Evolutionary conservation across 2,888 invertebrate genomes (phyloP).

Genomic region (Drosophila kuntzei): DNA sequence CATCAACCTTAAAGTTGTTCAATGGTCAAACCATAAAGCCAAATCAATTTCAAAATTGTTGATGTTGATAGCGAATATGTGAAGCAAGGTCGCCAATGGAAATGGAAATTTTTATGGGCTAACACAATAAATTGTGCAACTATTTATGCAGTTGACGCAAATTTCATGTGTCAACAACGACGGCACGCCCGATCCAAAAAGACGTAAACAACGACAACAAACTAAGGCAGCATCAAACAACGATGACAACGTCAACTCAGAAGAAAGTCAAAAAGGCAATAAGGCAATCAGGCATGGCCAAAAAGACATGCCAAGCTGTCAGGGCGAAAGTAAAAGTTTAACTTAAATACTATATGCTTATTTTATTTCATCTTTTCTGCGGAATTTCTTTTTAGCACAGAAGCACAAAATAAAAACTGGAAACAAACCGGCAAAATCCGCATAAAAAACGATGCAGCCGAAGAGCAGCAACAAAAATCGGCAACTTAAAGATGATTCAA

Average conservation of each 20-base stretch:
- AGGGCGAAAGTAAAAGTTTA: conserved; percentile 75
- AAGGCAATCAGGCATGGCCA: conserved; percentile 48
- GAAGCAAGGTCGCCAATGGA: conserved; percentile 51
- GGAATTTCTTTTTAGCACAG: conserved; percentile 62
- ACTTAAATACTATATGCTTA: conserved; percentile 38
- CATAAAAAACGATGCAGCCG: conserved; percentile 58
- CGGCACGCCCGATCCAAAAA: conserved; percentile 30
- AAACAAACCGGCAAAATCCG: conserved; percentile 80
- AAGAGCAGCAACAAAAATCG: conserved; percentile 30
- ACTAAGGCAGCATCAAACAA: conserved; percentile 16
- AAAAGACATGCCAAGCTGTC: conserved; percentile 50
- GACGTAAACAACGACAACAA: conserved; percentile 13
- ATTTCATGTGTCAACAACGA: conserved; percentile 52
- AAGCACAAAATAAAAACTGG: neutral
- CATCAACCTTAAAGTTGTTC: conserved; percentile 51
- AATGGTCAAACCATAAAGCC: conserved; percentile 29
- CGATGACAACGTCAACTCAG: conserved; percentile 49
- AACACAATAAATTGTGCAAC: conserved; percentile 50
- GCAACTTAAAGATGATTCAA: conserved; percentile 14
- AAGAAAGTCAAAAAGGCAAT: conserved; percentile 58
- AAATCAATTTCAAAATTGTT: conserved; percentile 38
- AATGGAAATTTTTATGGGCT: conserved; percentile 21
- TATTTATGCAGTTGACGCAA: conserved; percentile 49
- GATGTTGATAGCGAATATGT: conserved; percentile 31
- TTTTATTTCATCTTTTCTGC: conserved; percentile 23